Conservation (phyloP, 1,140 invertebrate genomes). For the Heliconius hewitsoni region DNA sequence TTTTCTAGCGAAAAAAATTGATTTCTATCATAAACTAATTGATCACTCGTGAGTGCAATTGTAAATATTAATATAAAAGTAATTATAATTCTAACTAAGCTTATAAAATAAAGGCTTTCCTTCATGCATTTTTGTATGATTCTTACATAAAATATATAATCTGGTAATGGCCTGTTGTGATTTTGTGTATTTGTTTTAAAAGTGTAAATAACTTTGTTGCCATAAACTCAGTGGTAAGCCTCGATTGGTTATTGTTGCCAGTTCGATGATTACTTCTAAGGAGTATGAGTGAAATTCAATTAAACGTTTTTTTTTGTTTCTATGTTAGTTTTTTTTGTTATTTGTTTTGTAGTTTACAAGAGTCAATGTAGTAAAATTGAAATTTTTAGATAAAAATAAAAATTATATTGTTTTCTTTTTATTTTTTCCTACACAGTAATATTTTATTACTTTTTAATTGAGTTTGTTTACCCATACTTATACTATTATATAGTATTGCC, state of each 20-base stretch:
- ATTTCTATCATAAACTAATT: background rate
- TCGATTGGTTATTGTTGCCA: background rate
- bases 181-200: background rate
- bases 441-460: too few relatives aligned
- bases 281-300: background rate
- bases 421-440: too few relatives aligned
- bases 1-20: too few relatives aligned
- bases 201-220: background rate
- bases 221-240: background rate
- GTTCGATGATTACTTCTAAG: background rate
- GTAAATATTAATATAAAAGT: background rate
- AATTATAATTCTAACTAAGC: background rate
- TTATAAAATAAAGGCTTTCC: background rate
- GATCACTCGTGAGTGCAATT: background rate
- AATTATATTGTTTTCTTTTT: too few relatives aligned
- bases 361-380: too few relatives aligned
- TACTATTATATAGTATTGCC: too few relatives aligned
- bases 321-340: too few relatives aligned
- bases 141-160: conserved; percentile 1
- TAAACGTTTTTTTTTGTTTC: too few relatives aligned
- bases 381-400: too few relatives aligned
- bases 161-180: conserved; percentile 1
- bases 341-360: too few relatives aligned
- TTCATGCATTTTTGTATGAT: conserved; percentile 1
- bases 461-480: background rate